Evolutionary conservation across 2,797 vertebrate genomes (phyloP).

Genomic region (Centroberyx gerrardi): DNA sequence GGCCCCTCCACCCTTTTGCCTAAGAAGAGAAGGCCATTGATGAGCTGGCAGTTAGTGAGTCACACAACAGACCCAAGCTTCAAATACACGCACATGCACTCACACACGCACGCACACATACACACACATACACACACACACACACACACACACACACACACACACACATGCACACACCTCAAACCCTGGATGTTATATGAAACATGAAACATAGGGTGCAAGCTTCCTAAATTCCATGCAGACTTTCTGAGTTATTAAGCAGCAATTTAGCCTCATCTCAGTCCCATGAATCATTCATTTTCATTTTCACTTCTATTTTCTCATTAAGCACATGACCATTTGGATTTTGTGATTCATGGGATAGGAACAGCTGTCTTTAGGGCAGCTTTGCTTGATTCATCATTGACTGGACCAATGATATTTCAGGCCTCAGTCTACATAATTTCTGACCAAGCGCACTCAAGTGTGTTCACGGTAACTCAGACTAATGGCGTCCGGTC

Average conservation of each 20-base stretch:
- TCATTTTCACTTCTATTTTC: not conserved
- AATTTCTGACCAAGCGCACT: constrained; percentile 39
- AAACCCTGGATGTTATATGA: constrained; percentile 8
- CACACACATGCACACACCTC: not conserved
- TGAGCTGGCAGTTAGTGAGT: constrained; percentile 53
- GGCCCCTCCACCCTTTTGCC: not conserved
- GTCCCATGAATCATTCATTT: constrained; percentile 28
- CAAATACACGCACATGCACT: constrained; percentile 15
- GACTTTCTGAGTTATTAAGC: not conserved
- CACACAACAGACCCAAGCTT: constrained; percentile 22
- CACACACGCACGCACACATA: not conserved
- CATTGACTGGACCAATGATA: constrained; percentile 14
- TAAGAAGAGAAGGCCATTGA: constrained; percentile 14
- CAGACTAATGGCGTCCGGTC: constrained; percentile 52
- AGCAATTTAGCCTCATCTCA: constrained; percentile 10
- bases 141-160: not conserved
- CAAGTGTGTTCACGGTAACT: constrained; percentile 36
- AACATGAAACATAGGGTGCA: constrained; percentile 26
- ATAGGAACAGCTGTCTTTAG: constrained; percentile 22
- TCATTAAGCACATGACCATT: constrained; percentile 24
- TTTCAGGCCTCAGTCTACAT: constrained; percentile 41
- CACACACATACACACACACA: constrained; percentile 5
- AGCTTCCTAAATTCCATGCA: not conserved
- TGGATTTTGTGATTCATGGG: constrained; percentile 32
- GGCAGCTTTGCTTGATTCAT: constrained; percentile 46